Evolutionary conservation across 2,797 vertebrate species (phyloP).

Genomic region (Luscinia luscinia): DNA sequence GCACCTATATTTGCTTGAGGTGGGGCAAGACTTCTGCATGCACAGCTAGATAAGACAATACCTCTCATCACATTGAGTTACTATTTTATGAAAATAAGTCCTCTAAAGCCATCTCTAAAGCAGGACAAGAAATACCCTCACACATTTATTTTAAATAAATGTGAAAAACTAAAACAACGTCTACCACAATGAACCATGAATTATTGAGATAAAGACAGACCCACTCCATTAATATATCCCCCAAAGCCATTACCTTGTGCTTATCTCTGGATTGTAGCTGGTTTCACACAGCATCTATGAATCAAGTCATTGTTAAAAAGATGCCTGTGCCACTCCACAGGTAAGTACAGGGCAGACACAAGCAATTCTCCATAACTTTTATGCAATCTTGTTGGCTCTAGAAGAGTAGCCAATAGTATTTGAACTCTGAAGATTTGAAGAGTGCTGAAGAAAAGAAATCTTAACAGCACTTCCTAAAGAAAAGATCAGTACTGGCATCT

Average conservation of each 20-base stretch:
- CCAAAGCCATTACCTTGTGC: not conserved
- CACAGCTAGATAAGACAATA: not conserved
- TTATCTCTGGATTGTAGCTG: not conserved
- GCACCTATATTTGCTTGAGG: not conserved
- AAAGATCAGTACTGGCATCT: not conserved
- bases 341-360: not conserved
- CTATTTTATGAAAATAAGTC: not conserved
- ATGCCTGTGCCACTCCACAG: not conserved
- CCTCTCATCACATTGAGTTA: not conserved
- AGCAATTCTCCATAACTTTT: not conserved
- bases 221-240: not conserved
- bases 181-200: not conserved
- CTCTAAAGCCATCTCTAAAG: not conserved
- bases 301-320: not conserved
- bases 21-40: not conserved
- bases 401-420: not conserved
- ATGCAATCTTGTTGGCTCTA: not conserved
- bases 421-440: slow-evolving; percentile 16
- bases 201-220: not conserved
- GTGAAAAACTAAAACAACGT: not conserved
- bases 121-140: not conserved
- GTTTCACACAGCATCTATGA: not conserved
- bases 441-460: not conserved
- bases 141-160: not conserved
- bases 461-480: not conserved